Evolutionary conservation across 2,797 vertebrate genomes (phyloP).

Genomic region (Microctenopoma lineatum): DNA sequence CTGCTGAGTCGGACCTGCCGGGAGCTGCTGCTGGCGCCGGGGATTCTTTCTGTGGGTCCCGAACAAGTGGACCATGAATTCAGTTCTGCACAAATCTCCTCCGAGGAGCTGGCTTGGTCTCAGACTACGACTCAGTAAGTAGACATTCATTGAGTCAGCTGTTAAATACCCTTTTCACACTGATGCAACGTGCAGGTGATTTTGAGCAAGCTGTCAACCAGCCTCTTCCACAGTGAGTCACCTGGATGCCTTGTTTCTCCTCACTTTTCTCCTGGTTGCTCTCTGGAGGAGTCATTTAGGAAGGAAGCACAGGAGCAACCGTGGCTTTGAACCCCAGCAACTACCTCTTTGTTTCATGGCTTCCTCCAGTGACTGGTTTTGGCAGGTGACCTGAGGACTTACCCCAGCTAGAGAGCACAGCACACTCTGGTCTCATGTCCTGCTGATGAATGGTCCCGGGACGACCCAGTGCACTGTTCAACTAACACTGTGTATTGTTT

Average conservation of each 20-base stretch:
- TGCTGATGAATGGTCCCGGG: slow-evolving; percentile 24
- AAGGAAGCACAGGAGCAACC: slow-evolving; percentile 1
- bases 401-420: slow-evolving; percentile 53
- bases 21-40: slow-evolving; percentile 23
- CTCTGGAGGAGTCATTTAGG: slow-evolving; percentile 4
- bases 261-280: not conserved
- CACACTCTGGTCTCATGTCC: slow-evolving; percentile 41
- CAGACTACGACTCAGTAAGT: slow-evolving; percentile 78
- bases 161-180: not conserved
- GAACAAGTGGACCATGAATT: slow-evolving; percentile 80
- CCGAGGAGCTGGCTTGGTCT: slow-evolving; percentile 81
- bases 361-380: slow-evolving; percentile 45
- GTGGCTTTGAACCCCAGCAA: slow-evolving; percentile 44
- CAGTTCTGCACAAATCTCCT: slow-evolving; percentile 73
- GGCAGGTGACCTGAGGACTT: slow-evolving; percentile 55
- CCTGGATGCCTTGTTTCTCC: slow-evolving; percentile 19
- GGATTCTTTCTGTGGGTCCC: slow-evolving; percentile 67
- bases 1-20: slow-evolving; percentile 19
- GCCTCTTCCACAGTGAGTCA: slow-evolving; percentile 16
- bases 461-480: slow-evolving; percentile 20
- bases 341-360: slow-evolving; percentile 44
- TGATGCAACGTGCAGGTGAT: not conserved
- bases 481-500: slow-evolving; percentile 28
- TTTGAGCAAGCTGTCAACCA: not conserved
- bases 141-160: slow-evolving; percentile 4